These are phyloP conservation scores for Fregetta grallaria DNA, from an alignment of 2,113 vertebrate species.

Conservation along the genomic window DNA sequence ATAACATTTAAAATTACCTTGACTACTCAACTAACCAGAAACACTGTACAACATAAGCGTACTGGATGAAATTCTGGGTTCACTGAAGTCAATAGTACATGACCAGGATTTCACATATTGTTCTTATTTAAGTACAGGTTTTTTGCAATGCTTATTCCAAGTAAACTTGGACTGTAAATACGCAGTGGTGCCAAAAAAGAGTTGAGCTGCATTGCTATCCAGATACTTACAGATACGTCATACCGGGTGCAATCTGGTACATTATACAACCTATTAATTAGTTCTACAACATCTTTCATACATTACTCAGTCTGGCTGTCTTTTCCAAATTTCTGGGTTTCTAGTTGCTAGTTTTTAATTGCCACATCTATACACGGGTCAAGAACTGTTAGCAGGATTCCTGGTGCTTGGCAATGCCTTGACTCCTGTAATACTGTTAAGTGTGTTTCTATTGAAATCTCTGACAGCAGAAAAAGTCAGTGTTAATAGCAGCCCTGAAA, in stretches of 20 bases:
- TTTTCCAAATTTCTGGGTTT: neutral
- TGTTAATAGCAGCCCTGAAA: neutral
- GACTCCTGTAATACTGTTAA: neutral
- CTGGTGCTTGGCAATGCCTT: neutral
- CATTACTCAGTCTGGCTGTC: neutral
- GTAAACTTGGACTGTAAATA: constrained; percentile 58
- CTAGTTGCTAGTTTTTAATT: neutral
- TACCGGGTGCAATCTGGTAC: neutral
- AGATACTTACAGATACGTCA: neutral
- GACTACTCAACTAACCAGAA: neutral
- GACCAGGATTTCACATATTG: constrained; percentile 39
- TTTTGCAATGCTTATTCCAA: constrained; percentile 41
- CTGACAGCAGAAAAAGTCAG: neutral
- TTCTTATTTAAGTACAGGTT: constrained; percentile 53
- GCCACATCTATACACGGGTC: neutral
- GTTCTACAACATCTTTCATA: constrained; percentile 20
- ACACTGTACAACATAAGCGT: neutral
- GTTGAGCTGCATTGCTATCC: neutral
- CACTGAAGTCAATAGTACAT: neutral
- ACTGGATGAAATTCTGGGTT: neutral
- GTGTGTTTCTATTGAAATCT: neutral
- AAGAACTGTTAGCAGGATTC: neutral
- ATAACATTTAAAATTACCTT: neutral
- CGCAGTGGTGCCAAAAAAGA: neutral
- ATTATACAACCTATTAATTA: constrained; percentile 13